phyloP scores from a whole-genome alignment of 2,797 vertebrate genomes.

The Liparis tanakae region DNA sequence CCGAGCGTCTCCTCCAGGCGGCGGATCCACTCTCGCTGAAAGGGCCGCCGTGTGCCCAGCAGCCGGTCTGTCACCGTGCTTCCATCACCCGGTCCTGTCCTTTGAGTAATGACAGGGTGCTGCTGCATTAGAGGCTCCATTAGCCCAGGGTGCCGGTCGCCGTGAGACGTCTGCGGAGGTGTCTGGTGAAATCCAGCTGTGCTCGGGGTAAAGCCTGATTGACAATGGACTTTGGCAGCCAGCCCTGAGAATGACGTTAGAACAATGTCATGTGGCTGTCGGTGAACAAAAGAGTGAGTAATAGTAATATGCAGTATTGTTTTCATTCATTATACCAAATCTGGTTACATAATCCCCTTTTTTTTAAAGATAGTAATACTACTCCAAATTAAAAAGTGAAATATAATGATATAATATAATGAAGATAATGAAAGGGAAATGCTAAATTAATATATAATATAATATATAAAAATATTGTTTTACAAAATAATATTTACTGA shows the following conservation, averaged over 20 bases:
- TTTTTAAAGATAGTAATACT: not conserved
- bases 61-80: constrained; percentile 14
- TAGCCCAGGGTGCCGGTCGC: constrained; percentile 26
- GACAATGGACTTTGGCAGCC: constrained; percentile 84
- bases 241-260: constrained; percentile 79
- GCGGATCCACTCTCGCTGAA: constrained; percentile 12
- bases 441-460: not conserved
- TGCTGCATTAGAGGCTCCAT: constrained; percentile 16
- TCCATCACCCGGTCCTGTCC: not conserved
- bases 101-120: constrained; percentile 21
- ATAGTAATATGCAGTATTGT: not conserved
- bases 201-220: constrained; percentile 80
- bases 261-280: not conserved
- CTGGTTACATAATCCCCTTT: not conserved
- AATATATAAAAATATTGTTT: not conserved
- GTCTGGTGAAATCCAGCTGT: constrained; percentile 84
- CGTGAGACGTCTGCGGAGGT: constrained; percentile 79
- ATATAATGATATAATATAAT: not conserved
- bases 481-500: not conserved
- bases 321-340: not conserved
- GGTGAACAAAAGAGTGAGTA: not conserved
- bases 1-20: constrained; percentile 4
- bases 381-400: not conserved
- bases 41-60: not conserved
- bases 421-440: not conserved